These are phyloP conservation scores for Molorchus minor DNA, from an alignment of 2,888 invertebrate genomes.

Conservation along the genomic window DNA sequence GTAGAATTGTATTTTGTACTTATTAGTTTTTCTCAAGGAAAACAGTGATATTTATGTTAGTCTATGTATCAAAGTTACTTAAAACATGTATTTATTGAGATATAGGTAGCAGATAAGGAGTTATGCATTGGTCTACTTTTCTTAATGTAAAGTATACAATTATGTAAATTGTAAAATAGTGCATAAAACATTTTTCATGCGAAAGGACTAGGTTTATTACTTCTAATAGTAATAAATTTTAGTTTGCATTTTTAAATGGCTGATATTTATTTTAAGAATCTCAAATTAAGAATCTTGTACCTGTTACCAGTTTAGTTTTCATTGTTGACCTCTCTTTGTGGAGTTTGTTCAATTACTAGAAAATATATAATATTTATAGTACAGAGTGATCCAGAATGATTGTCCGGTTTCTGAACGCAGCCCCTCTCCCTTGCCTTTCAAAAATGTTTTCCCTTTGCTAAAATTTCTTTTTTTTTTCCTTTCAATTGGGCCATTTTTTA, in stretches of 20 bases:
- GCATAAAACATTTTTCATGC: background rate
- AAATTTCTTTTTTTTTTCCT: too few species aligned
- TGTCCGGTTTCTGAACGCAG: too few species aligned
- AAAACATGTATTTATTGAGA: conserved; percentile 4
- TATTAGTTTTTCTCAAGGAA: background rate
- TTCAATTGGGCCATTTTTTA: too few species aligned
- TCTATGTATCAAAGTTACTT: background rate
- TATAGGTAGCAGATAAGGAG: background rate
- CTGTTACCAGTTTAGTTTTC: too few species aligned
- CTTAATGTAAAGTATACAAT: conserved; percentile 14
- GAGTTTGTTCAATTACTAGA: too few species aligned
- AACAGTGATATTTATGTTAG: conserved; percentile 14
- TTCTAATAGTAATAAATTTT: conserved; percentile 20
- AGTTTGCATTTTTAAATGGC: background rate
- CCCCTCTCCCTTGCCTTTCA: too few species aligned
- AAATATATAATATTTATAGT: too few species aligned
- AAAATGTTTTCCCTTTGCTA: too few species aligned
- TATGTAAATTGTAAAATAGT: conserved; percentile 4
- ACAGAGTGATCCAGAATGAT: too few species aligned
- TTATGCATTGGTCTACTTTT: conserved; percentile 21
- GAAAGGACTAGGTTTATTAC: conserved; percentile 17
- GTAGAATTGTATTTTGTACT: conserved; percentile 10
- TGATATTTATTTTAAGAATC: background rate
- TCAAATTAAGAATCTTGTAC: too few species aligned
- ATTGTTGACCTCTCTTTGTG: too few species aligned